Percentiles rank a stretch among this genome's conserved stretches.
Conservation (phyloP, 2,113 vertebrate species). For the Hypanus sabinus region DNA sequence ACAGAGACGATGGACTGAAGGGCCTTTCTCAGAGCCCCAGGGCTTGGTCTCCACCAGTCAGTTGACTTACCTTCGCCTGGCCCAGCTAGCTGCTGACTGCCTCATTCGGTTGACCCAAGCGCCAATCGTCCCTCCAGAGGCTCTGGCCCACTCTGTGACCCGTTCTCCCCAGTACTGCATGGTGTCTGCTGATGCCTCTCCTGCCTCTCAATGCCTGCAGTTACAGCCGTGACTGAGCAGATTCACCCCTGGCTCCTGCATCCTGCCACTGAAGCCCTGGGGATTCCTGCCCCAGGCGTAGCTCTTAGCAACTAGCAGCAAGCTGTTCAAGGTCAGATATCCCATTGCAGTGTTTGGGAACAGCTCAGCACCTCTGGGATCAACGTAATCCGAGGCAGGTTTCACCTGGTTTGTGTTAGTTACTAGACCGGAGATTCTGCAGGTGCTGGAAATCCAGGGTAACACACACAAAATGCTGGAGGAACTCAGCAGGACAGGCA, state of each 20-base stretch:
- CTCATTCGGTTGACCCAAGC: background rate
- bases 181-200: background rate
- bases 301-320: background rate
- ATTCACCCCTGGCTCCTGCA: background rate
- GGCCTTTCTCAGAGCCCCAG: too few species aligned
- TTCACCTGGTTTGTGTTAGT: too few species aligned
- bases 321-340: background rate
- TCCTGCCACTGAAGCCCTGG: background rate
- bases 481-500: too few species aligned
- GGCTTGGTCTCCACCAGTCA: background rate
- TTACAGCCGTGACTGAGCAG: background rate
- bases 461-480: too few species aligned
- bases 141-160: background rate
- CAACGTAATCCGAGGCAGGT: too few species aligned
- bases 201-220: background rate
- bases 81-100: background rate
- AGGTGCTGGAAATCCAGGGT: too few species aligned
- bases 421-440: too few species aligned
- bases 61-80: background rate
- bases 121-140: background rate
- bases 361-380: too few species aligned
- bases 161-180: background rate
- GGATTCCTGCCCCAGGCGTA: background rate
- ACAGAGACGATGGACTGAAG: too few species aligned
- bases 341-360: too few species aligned